Evolutionary conservation across 2,888 invertebrate genomes (phyloP).

Genomic region (Ophioninae sp.): DNA sequence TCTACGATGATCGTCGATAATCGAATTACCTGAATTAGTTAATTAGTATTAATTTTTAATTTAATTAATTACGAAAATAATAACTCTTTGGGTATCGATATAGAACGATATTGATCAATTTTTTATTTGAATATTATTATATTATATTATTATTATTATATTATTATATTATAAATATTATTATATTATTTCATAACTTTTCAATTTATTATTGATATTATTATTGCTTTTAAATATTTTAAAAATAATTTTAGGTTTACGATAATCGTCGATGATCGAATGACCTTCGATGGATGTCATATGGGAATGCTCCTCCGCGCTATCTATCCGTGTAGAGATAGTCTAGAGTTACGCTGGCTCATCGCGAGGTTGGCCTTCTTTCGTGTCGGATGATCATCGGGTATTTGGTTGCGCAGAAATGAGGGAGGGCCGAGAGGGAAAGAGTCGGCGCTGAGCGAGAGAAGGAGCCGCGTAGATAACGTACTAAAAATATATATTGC

Average conservation of each 20-base stretch:
- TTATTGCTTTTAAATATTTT: neutral
- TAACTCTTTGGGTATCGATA: too few relatives aligned
- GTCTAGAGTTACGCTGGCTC: conserved; percentile 62
- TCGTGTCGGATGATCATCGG: conserved; percentile 61
- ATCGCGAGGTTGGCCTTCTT: conserved; percentile 57
- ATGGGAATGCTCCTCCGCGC: neutral
- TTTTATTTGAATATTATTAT: too few relatives aligned
- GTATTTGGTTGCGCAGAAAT: conserved; percentile 67
- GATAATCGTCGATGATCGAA: neutral
- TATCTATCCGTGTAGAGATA: conserved; percentile 6
- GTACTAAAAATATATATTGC: conserved; percentile 68
- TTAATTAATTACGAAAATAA: too few relatives aligned
- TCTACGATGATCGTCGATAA: too few relatives aligned
- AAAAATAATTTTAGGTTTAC: neutral
- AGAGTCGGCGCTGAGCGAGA: conserved; percentile 11
- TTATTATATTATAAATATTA: too few relatives aligned
- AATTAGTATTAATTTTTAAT: too few relatives aligned
- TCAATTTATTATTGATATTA: neutral
- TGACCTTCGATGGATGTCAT: neutral
- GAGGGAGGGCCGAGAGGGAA: conserved; percentile 1
- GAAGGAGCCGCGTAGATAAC: conserved; percentile 64
- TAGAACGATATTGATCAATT: too few relatives aligned
- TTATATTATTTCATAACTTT: too few relatives aligned
- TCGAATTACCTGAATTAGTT: too few relatives aligned
- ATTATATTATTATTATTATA: too few relatives aligned